These are phyloP conservation scores for Pygoscelis adeliae DNA, from an alignment of 2,113 vertebrate genomes.

Conservation along the genomic window DNA sequence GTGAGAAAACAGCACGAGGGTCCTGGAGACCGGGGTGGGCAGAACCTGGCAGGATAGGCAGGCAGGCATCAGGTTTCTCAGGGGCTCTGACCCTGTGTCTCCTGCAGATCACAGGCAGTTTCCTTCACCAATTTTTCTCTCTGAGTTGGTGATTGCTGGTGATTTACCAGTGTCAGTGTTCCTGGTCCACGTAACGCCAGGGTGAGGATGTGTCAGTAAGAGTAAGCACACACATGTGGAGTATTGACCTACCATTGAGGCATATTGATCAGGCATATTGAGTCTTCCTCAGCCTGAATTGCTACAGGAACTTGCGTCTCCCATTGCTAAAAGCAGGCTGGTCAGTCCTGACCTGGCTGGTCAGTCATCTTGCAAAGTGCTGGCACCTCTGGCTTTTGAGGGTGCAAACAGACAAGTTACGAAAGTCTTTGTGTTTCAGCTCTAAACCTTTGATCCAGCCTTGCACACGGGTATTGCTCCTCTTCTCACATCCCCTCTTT, in stretches of 20 bases:
- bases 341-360: background rate
- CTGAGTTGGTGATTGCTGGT: background rate
- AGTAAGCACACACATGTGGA: rapidly evolving
- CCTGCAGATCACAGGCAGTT: background rate
- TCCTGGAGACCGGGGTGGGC: background rate
- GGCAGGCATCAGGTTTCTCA: background rate
- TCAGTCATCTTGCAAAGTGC: background rate
- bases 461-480: too few relatives aligned
- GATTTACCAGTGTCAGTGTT: background rate
- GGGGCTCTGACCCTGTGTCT: background rate
- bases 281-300: background rate
- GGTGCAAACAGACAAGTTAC: background rate
- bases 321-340: background rate
- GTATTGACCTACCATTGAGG: background rate
- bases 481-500: background rate
- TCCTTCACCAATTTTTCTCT: background rate
- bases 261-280: background rate
- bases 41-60: background rate
- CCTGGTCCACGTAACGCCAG: background rate
- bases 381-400: background rate
- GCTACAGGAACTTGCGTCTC: background rate
- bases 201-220: background rate
- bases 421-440: background rate
- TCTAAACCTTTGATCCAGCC: background rate
- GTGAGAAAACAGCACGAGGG: rapidly evolving